Conservation (phyloP, 2,888 invertebrate species). For the Eucera pruinosa region DNA sequence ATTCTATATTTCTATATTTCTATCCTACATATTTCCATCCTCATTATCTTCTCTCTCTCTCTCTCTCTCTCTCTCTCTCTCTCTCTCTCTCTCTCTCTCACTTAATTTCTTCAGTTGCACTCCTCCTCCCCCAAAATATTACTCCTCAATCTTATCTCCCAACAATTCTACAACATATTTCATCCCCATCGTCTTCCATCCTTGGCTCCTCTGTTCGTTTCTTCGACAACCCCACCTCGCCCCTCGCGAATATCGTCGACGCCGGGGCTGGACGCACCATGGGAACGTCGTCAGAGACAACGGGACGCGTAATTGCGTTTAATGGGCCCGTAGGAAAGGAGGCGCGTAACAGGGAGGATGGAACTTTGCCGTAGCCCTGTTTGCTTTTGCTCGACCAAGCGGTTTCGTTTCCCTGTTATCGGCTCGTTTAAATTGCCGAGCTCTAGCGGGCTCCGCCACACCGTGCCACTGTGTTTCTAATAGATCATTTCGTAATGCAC, state of each 20-base stretch:
- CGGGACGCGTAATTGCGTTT: slow-evolving; percentile 68
- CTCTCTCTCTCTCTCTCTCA: slow-evolving; percentile 37
- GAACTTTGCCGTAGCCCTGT: slow-evolving; percentile 61
- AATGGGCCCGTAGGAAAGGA: slow-evolving; percentile 69
- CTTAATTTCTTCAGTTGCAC: slow-evolving; percentile 33
- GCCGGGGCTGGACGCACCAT: slow-evolving; percentile 32
- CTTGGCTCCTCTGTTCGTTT: not conserved
- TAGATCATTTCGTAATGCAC: slow-evolving; percentile 53
- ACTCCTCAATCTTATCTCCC: not conserved
- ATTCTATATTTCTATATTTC: too few relatives aligned
- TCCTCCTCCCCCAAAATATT: slow-evolving; percentile 16
- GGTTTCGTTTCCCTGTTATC: slow-evolving; percentile 58
- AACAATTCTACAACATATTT: too few relatives aligned
- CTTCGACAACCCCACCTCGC: slow-evolving; percentile 1
- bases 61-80: not conserved
- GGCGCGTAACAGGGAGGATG: slow-evolving; percentile 43
- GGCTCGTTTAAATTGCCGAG: slow-evolving; percentile 54
- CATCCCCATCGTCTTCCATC: not conserved
- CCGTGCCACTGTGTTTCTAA: too few relatives aligned
- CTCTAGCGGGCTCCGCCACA: slow-evolving; percentile 12
- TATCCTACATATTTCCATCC: too few relatives aligned
- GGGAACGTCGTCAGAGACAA: slow-evolving; percentile 62
- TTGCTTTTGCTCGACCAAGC: slow-evolving; percentile 60
- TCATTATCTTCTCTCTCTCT: too few relatives aligned
- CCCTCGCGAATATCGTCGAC: slow-evolving; percentile 29